Evolutionary conservation across 2,888 invertebrate genomes (phyloP).

Genomic region (Nesidiocoris tenuis): DNA sequence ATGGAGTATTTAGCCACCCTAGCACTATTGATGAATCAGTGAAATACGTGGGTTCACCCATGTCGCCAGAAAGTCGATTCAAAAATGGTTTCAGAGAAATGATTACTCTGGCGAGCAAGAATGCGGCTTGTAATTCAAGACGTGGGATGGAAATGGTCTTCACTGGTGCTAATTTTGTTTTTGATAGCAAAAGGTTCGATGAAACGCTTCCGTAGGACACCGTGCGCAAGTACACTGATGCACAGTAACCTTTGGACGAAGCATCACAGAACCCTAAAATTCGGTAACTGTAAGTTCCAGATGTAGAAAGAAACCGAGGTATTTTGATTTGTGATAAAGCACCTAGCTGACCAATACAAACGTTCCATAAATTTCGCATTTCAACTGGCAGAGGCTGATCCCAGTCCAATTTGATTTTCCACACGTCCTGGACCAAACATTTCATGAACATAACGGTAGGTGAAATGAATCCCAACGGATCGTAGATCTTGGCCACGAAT

Average conservation of each 20-base stretch:
- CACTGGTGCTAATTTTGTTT: constrained; percentile 8
- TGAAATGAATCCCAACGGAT: not conserved
- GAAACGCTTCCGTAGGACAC: not conserved
- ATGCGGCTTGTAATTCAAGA: constrained; percentile 25
- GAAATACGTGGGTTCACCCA: constrained; percentile 9
- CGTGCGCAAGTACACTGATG: not conserved
- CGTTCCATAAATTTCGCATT: not conserved
- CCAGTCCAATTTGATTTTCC: not conserved
- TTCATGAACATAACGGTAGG: not conserved
- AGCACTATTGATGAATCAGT: constrained; percentile 50
- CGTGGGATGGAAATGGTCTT: constrained; percentile 12
- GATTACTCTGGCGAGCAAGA: constrained; percentile 5
- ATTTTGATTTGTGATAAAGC: not conserved
- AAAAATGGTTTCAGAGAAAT: too few species aligned
- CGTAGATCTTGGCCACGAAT: not conserved
- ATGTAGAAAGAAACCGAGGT: not conserved
- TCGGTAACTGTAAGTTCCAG: not conserved
- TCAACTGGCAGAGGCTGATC: not conserved
- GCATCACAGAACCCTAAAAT: constrained; percentile 15
- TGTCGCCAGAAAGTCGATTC: too few species aligned
- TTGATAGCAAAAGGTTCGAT: not conserved
- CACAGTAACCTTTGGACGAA: not conserved
- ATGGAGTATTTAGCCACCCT: constrained; percentile 49
- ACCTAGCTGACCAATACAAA: not conserved
- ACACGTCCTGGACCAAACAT: not conserved